phyloP scores from a whole-genome alignment of 1,140 invertebrate genomes.

The Pseudomyrmex dendroicus region DNA sequence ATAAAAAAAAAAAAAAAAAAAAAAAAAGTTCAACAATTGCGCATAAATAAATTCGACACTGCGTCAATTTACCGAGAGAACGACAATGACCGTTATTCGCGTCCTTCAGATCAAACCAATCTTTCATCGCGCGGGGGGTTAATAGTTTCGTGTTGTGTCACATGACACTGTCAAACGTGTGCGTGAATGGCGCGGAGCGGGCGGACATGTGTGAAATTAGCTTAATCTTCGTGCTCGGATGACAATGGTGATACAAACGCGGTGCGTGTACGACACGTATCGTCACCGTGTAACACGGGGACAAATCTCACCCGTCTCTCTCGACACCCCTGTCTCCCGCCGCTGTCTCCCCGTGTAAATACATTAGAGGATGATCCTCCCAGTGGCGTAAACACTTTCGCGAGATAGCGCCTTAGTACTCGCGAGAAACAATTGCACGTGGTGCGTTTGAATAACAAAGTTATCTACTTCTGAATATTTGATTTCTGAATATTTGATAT shows the following conservation, averaged over 20 bases:
- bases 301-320: constrained; percentile 82
- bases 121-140: constrained; percentile 39
- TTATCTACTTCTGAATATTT: no score
- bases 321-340: constrained; percentile 68
- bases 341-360: constrained; percentile 82
- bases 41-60: background rate
- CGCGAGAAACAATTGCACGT: background rate
- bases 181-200: constrained; percentile 71
- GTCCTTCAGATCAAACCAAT: constrained; percentile 24
- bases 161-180: constrained; percentile 70
- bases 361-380: constrained; percentile 85
- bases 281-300: constrained; percentile 75
- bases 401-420: background rate
- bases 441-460: no score
- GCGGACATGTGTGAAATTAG: constrained; percentile 86
- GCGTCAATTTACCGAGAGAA: constrained; percentile 55
- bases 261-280: constrained; percentile 81
- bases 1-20: no score
- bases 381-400: constrained; percentile 77
- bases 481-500: background rate
- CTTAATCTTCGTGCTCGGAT: constrained; percentile 85
- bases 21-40: background rate
- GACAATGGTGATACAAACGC: constrained; percentile 84
- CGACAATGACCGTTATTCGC: constrained; percentile 55
- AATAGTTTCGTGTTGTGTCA: constrained; percentile 76